Conservation (phyloP, 2,888 invertebrate genomes). For the Drosophila conformis region DNA sequence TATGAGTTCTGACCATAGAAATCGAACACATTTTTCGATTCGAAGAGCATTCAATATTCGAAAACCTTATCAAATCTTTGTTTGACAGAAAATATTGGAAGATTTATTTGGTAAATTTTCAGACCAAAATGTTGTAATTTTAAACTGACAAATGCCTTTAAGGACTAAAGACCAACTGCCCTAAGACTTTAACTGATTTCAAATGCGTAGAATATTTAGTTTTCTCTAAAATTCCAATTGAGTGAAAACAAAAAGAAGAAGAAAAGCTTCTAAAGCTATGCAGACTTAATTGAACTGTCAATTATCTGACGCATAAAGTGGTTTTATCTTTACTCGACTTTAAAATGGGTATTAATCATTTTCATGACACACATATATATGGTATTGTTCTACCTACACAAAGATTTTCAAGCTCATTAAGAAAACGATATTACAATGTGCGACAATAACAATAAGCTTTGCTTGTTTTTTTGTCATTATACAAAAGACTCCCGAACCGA, state of each 20-base stretch:
- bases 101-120: not conserved
- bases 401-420: slow-evolving; percentile 39
- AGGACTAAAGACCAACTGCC: too few relatives aligned
- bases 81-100: not conserved
- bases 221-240: too few relatives aligned
- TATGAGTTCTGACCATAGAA: too few relatives aligned
- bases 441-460: slow-evolving; percentile 46
- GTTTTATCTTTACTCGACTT: not conserved
- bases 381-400: slow-evolving; percentile 4
- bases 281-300: not conserved
- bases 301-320: not conserved
- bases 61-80: too few relatives aligned
- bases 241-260: too few relatives aligned
- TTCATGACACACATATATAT: not conserved
- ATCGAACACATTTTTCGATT: not conserved
- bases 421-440: slow-evolving; percentile 10
- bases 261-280: not conserved
- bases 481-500: slow-evolving; percentile 26
- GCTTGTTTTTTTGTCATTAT: slow-evolving; percentile 40
- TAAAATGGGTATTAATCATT: slow-evolving; percentile 5
- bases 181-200: not conserved
- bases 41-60: not conserved
- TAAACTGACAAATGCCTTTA: not conserved
- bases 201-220: too few relatives aligned
- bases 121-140: not conserved